phyloP scores from a whole-genome alignment of 2,888 invertebrate genomes.

The Harpalus rubripes region DNA sequence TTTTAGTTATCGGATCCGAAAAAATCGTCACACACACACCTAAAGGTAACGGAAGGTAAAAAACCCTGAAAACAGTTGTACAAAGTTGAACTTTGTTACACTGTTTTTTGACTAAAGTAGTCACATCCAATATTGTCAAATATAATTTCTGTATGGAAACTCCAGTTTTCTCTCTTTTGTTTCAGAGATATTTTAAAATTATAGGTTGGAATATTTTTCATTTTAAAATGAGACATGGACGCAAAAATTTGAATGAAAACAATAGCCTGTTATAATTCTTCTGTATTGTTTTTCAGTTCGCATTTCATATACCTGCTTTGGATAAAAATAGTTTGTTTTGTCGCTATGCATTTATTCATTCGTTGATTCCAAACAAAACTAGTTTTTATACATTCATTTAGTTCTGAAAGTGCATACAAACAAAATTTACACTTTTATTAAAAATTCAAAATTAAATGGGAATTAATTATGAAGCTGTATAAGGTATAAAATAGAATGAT shows the following conservation, averaged over 20 bases:
- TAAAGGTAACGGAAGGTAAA: too few relatives aligned
- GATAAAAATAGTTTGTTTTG: not conserved
- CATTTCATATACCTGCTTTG: not conserved
- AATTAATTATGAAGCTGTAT: too few relatives aligned
- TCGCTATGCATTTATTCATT: not conserved
- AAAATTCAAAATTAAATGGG: too few relatives aligned
- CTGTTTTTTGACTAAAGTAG: too few relatives aligned
- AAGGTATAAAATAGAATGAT: too few relatives aligned
- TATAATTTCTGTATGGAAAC: too few relatives aligned
- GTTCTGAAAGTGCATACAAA: not conserved
- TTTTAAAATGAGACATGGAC: not conserved
- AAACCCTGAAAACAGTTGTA: too few relatives aligned
- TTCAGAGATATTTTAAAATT: not conserved
- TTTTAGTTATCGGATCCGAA: too few relatives aligned
- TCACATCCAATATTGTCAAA: too few relatives aligned
- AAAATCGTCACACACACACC: too few relatives aligned
- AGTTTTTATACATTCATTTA: not conserved
- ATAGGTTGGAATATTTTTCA: conserved; percentile 3
- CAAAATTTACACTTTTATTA: too few relatives aligned
- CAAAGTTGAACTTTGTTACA: too few relatives aligned
- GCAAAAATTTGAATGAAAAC: not conserved
- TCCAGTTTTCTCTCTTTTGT: not conserved
- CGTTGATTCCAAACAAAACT: not conserved
- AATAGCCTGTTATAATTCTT: not conserved
- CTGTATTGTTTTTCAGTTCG: not conserved